Base-by-base conservation (phyloP, 2,113 vertebrate genomes). In the Austrofundulus limnaeus region DNA sequence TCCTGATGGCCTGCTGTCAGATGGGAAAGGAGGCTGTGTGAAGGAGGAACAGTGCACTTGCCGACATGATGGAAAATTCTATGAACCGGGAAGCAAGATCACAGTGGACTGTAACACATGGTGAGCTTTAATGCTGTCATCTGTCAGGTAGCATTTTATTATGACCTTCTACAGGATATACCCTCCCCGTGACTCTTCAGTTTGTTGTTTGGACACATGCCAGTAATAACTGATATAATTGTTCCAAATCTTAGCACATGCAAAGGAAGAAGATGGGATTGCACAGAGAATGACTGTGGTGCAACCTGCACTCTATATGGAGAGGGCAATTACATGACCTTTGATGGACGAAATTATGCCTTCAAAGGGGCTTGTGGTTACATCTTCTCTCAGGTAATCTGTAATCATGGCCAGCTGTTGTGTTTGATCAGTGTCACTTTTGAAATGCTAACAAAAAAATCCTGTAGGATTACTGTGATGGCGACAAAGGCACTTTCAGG, bases 301-400 rank as follows among this genome's bases (percentile, higher is more conserved):
- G 92, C 87, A 68, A 94, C 91, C 1, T 99, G 96, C 17, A 87
- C 92, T 1, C 92, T 94, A 59, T 97, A 95, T 3, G 97, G 97
- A 68, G 93, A 96, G 20, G 95, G 96, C 0, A 94, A 98, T 89
- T 95, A 94, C 57, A 89, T 90, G 55, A 97, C 94, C 21, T 98
- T 96, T 65, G 96, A 98, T 25, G 92, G 94, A 10, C 94, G 91
- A 72, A 92, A 90, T 50, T 98, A 93, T 59, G 90, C 85, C 58
- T 99, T 96, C 77, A 90, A 80, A 20, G 96, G 96, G 20, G 89
- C 91, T 39, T 99, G 97, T 91, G 89, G 93, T 91, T 97, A 98
- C 62, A 87, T 90, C 0, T 89, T 98, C 62, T 46, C 91, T 13
- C 94, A 99, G 95, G 97, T 99, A 92, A n/a, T 37, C 39, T 2